A percentile compares a stretch with the other conserved stretches of the same genome.
phyloP scores from a whole-genome alignment of 2,888 invertebrate species.

The Tineola bisselliella region DNA sequence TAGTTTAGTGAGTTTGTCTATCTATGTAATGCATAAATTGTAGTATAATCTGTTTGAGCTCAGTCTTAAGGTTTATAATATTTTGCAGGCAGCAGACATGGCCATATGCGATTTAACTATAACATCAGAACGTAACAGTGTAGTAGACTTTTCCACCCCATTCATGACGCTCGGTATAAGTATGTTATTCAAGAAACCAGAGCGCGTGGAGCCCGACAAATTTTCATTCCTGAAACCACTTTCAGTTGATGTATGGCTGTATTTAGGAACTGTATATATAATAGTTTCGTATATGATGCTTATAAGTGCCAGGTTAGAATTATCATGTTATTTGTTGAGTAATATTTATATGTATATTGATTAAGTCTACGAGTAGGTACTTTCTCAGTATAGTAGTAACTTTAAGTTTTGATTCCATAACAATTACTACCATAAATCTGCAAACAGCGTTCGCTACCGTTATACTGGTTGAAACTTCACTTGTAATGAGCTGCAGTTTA shows the following conservation, averaged over 20 bases:
- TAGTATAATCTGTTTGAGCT: no score
- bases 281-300: slow-evolving; percentile 84
- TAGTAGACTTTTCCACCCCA: slow-evolving; percentile 93
- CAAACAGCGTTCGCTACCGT: background rate
- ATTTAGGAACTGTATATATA: slow-evolving; percentile 85
- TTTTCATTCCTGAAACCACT: slow-evolving; percentile 91
- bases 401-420: no score
- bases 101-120: slow-evolving; percentile 95
- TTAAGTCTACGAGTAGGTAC: no score
- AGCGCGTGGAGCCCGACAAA: slow-evolving; percentile 78
- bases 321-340: no score
- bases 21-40: background rate
- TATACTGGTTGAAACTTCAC: no score
- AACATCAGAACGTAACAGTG: slow-evolving; percentile 84
- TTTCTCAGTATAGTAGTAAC: no score
- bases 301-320: slow-evolving; percentile 75
- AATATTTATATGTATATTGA: no score
- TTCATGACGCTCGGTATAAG: slow-evolving; percentile 96
- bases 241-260: slow-evolving; percentile 85
- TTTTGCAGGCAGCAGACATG: slow-evolving; percentile 83
- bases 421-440: no score
- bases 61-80: no score
- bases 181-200: slow-evolving; percentile 83
- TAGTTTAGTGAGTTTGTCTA: background rate
- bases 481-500: no score